Evolutionary conservation across 2,888 invertebrate genomes (phyloP).

Genomic region (Elegia similella): DNA sequence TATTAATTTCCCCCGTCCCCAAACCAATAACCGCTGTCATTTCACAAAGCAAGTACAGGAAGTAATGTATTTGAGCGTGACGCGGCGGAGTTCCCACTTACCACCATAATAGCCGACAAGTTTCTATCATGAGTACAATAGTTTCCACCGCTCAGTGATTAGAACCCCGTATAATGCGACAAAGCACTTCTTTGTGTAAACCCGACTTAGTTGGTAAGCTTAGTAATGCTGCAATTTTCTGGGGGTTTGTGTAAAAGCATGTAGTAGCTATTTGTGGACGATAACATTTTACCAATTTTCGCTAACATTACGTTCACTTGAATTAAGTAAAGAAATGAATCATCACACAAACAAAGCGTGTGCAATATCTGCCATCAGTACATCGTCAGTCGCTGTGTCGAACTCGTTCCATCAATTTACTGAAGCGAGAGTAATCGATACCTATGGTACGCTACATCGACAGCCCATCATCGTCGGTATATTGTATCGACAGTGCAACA

Average conservation of each 20-base stretch:
- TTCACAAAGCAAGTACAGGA: background rate
- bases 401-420: no score
- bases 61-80: background rate
- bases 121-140: background rate
- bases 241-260: background rate
- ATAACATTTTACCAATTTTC: no score
- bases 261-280: background rate
- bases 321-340: no score
- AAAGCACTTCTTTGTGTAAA: background rate
- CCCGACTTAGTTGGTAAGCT: background rate
- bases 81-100: background rate
- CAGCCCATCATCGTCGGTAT: no score
- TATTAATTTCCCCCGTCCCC: background rate
- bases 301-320: no score
- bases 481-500: no score
- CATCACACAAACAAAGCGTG: no score
- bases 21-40: background rate
- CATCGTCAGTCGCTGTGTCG: no score
- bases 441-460: no score
- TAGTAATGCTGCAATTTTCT: background rate
- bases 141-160: background rate
- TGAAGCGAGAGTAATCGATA: no score
- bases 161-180: background rate
- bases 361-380: no score
- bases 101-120: background rate